These are phyloP conservation scores for Poliocrania exsul DNA, from an alignment of 2,797 vertebrate genomes.

Conservation along the genomic window DNA sequence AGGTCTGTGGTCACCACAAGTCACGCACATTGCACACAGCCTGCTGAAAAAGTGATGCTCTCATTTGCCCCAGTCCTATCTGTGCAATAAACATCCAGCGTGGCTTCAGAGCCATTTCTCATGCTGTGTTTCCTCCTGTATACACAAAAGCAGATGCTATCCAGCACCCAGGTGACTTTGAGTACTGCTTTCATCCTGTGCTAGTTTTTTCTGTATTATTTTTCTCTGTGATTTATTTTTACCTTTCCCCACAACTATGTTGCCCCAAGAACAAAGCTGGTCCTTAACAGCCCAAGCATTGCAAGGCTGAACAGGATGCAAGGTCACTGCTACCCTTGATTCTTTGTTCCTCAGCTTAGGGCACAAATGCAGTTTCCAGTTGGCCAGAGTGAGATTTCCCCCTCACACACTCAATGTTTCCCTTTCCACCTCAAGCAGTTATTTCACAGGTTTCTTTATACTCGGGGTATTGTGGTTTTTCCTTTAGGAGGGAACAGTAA, in stretches of 20 bases:
- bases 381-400: not conserved
- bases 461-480: not conserved
- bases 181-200: slow-evolving; percentile 9
- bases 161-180: slow-evolving; percentile 16
- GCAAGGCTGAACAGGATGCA: not conserved
- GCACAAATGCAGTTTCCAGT: not conserved
- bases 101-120: slow-evolving; percentile 11
- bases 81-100: not conserved
- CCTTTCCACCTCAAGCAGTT: not conserved
- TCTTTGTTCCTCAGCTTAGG: not conserved
- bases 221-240: not conserved
- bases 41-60: not conserved
- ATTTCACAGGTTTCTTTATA: not conserved
- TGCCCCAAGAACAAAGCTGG: not conserved
- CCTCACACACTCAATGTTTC: not conserved
- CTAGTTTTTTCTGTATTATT: not conserved
- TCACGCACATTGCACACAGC: not conserved
- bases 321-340: not conserved
- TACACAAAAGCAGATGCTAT: slow-evolving; percentile 30
- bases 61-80: not conserved
- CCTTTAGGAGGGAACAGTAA: not conserved
- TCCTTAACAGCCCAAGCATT: not conserved
- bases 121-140: not conserved
- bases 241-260: not conserved
- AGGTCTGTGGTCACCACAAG: not conserved